Conservation (phyloP, 2,888 invertebrate genomes). For the Tolmerus cingulatus region DNA sequence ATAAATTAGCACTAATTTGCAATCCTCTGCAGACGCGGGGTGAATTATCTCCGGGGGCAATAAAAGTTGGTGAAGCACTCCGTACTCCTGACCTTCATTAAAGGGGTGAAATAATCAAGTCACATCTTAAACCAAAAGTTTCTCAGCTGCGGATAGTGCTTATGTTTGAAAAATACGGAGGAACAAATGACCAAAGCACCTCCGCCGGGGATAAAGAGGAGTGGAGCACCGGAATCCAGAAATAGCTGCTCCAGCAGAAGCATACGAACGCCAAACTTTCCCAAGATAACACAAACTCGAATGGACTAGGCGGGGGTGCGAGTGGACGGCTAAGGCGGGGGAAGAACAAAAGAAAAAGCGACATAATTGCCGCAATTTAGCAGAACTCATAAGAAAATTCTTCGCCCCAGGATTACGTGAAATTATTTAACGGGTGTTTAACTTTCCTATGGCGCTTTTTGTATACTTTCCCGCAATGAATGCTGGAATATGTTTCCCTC, state of each 20-base stretch:
- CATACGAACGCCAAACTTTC: slow-evolving; percentile 17
- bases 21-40: not conserved
- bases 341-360: slow-evolving; percentile 12
- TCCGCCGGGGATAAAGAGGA: not conserved
- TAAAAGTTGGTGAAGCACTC: not conserved
- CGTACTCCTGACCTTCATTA: slow-evolving; percentile 28
- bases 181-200: not conserved
- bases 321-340: not conserved
- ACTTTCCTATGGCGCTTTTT: not conserved
- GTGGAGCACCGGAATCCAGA: not conserved
- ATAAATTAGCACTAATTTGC: slow-evolving; percentile 19
- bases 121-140: slow-evolving; percentile 28
- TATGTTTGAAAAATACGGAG: not conserved
- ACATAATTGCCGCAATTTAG: slow-evolving; percentile 37
- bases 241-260: not conserved
- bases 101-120: slow-evolving; percentile 19
- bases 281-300: not conserved
- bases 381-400: slow-evolving; percentile 36
- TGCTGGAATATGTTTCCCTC: not conserved
- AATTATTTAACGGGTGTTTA: slow-evolving; percentile 23
- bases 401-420: slow-evolving; percentile 18
- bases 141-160: not conserved
- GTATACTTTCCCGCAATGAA: not conserved
- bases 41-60: not conserved
- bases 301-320: not conserved